Conservation (phyloP, 2,888 invertebrate species). For the Flexamia atlantica region DNA sequence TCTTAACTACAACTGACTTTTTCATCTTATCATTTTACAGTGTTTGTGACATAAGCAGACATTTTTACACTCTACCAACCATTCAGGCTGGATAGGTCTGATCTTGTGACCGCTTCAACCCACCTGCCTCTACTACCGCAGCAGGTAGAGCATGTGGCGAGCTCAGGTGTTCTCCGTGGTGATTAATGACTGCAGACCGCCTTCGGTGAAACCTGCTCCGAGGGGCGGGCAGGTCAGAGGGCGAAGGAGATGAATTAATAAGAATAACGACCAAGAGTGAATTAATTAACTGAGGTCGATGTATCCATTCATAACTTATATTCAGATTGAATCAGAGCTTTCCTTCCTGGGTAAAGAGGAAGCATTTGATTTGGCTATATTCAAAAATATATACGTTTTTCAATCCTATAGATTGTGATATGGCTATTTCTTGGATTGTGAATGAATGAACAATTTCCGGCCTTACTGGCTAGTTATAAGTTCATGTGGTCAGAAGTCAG, state of each 20-base stretch:
- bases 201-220: conserved; percentile 1
- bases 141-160: neutral
- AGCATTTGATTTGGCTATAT: no score
- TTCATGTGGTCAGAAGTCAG: neutral
- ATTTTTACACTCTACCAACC: no score
- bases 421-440: no score
- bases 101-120: neutral
- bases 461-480: no score
- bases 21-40: no score
- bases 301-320: conserved; percentile 21
- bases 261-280: neutral
- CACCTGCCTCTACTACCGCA: no score
- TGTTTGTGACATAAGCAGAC: no score
- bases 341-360: neutral
- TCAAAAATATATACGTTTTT: no score
- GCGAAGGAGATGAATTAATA: neutral
- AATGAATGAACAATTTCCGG: no score
- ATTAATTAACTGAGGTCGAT: conserved; percentile 17
- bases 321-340: neutral
- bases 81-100: no score
- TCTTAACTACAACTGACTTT: no score
- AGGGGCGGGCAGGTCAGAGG: conserved; percentile 1
- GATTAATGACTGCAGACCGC: conserved; percentile 3
- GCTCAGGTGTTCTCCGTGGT: neutral
- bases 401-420: no score